phyloP scores from a whole-genome alignment of 2,113 vertebrate species.

The Bambusicola thoracicus region DNA sequence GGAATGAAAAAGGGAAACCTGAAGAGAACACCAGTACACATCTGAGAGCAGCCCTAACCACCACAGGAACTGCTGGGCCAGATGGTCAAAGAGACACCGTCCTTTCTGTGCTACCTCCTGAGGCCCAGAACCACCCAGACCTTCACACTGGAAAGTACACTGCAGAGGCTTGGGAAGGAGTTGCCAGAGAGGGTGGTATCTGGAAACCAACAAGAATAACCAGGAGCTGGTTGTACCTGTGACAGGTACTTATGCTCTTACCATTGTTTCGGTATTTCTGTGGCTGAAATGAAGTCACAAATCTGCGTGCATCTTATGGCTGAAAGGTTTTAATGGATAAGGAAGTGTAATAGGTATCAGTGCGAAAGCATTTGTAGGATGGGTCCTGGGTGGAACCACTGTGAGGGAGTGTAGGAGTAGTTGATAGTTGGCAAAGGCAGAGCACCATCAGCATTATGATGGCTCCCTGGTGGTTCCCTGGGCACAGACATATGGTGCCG shows the following conservation, averaged over 20 bases:
- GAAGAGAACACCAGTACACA: background rate
- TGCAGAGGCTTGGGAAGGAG: background rate
- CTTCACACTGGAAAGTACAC: rapidly evolving
- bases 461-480: rapidly evolving
- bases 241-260: rapidly evolving
- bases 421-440: background rate
- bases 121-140: rapidly evolving
- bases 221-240: background rate
- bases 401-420: background rate
- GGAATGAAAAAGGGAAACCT: background rate
- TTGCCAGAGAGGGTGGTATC: rapidly evolving
- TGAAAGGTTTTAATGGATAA: rapidly evolving
- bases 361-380: background rate
- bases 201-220: rapidly evolving
- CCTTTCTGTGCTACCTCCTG: rapidly evolving
- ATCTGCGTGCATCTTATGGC: rapidly evolving
- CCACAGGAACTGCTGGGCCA: rapidly evolving
- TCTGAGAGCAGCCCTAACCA: background rate
- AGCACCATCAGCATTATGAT: rapidly evolving
- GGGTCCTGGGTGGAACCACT: background rate
- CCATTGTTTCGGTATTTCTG: too few relatives aligned
- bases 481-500: rapidly evolving
- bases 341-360: rapidly evolving
- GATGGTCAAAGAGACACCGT: rapidly evolving
- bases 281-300: background rate